Percentiles rank a stretch among this genome's conserved stretches.
These are phyloP conservation scores for Sanderia malayensis DNA, from an alignment of 30 jellyfish, hydroid and myxozoan species.

Conservation along the genomic window DNA sequence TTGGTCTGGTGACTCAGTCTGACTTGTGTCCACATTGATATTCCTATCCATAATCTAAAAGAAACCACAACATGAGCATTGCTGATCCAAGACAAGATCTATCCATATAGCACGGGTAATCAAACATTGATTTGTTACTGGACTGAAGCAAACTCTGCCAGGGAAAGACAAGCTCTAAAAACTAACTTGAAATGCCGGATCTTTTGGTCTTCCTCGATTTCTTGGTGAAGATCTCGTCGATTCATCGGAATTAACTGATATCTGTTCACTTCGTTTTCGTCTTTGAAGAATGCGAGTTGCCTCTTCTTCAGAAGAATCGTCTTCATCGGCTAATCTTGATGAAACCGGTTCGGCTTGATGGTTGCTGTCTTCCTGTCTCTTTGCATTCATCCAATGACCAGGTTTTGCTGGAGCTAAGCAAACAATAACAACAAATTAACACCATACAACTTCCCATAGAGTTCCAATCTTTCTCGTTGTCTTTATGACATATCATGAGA, in stretches of 20 bases:
- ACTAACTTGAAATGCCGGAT: neutral
- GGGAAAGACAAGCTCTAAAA: neutral
- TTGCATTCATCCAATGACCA: constrained; percentile 44
- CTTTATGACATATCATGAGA: neutral
- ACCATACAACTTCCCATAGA: too few relatives aligned
- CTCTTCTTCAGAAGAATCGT: constrained; percentile 47
- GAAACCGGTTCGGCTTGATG: constrained; percentile 8
- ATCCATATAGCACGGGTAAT: neutral
- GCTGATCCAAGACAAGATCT: neutral
- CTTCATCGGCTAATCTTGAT: constrained; percentile 28
- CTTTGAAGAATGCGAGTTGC: constrained; percentile 47
- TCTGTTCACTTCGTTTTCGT: neutral
- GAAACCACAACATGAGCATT: constrained; percentile 12
- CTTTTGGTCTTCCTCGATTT: constrained; percentile 55
- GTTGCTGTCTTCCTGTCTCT: neutral
- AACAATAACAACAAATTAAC: neutral
- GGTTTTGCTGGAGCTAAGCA: constrained; percentile 19
- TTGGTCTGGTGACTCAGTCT: neutral
- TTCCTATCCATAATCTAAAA: constrained; percentile 14
- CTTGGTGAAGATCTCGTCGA: constrained; percentile 3
- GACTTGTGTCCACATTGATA: neutral
- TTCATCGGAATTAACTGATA: neutral
- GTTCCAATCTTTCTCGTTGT: too few relatives aligned
- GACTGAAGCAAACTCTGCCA: neutral
- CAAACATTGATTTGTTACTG: neutral